phyloP scores from a whole-genome alignment of 2,113 vertebrate species.

The Poecilia latipinna region DNA sequence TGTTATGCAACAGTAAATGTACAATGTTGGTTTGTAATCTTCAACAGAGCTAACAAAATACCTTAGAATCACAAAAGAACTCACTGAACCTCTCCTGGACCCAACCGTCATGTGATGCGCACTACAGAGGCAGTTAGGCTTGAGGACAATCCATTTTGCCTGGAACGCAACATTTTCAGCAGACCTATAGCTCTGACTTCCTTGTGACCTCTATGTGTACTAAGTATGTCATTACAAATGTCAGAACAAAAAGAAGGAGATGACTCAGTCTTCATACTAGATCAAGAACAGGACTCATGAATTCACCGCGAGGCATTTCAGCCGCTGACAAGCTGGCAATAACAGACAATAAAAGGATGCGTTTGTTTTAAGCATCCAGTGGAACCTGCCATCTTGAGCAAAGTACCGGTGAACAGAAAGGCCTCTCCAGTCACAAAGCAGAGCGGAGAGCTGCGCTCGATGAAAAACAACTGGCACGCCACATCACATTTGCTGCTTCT shows the following conservation, averaged over 20 bases:
- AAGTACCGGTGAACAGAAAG: conserved; percentile 34
- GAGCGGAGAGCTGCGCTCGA: conserved; percentile 57
- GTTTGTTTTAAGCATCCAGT: conserved; percentile 35
- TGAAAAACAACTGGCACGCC: conserved; percentile 59
- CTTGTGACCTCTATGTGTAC: conserved; percentile 26
- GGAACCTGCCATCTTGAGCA: neutral
- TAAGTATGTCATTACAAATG: conserved; percentile 46
- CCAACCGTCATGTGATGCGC: conserved; percentile 20
- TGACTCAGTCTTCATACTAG: conserved; percentile 55
- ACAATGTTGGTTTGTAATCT: neutral
- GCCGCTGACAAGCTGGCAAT: conserved; percentile 41
- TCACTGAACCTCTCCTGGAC: neutral
- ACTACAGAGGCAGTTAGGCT: conserved; percentile 7
- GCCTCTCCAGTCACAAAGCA: conserved; percentile 59
- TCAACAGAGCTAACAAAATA: neutral
- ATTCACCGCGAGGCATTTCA: conserved; percentile 60
- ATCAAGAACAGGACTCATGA: conserved; percentile 61
- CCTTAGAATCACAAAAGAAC: neutral
- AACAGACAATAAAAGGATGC: conserved; percentile 7
- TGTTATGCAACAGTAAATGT: conserved; percentile 2
- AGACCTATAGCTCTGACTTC: conserved; percentile 42
- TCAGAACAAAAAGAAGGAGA: conserved; percentile 59
- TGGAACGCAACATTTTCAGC: conserved; percentile 52
- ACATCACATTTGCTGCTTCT: conserved; percentile 61
- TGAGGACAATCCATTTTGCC: conserved; percentile 43